These are phyloP conservation scores for Chaunax sp. DNA, from an alignment of 2,797 vertebrate genomes.

Conservation along the genomic window DNA sequence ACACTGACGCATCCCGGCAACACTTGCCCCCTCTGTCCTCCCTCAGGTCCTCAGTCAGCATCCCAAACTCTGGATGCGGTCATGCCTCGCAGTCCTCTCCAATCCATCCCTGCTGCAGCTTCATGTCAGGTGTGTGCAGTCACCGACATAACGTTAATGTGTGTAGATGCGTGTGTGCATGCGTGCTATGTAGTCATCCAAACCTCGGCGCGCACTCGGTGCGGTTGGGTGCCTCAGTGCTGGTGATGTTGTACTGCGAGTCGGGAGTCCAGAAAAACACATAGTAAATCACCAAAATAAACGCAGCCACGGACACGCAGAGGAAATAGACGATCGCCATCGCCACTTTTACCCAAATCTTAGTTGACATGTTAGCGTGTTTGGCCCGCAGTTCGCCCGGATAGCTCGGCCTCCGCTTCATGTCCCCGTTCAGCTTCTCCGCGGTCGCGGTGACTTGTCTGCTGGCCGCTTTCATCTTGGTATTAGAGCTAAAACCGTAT, in stretches of 20 bases:
- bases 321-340: constrained; percentile 91
- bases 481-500: not conserved
- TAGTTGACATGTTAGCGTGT: constrained; percentile 80
- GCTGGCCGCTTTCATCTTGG: constrained; percentile 74
- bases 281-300: constrained; percentile 90
- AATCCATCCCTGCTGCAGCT: constrained; percentile 34
- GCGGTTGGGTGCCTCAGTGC: constrained; percentile 46
- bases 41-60: constrained; percentile 42
- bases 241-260: constrained; percentile 52
- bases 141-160: constrained; percentile 28
- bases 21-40: constrained; percentile 14
- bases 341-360: constrained; percentile 90
- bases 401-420: constrained; percentile 83
- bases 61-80: constrained; percentile 52
- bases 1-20: constrained; percentile 41
- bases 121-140: constrained; percentile 48
- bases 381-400: constrained; percentile 86
- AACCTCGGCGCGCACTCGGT: constrained; percentile 50
- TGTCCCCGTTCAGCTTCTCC: constrained; percentile 76
- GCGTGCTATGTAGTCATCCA: constrained; percentile 51
- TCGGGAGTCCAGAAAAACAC: constrained; percentile 88
- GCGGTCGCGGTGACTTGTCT: constrained; percentile 47
- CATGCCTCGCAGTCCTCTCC: constrained; percentile 10
- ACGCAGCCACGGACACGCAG: constrained; percentile 89
- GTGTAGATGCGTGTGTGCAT: constrained; percentile 7